These are phyloP conservation scores for Ptychadena robeensis DNA, from an alignment of 2,797 vertebrate genomes.

Conservation along the genomic window DNA sequence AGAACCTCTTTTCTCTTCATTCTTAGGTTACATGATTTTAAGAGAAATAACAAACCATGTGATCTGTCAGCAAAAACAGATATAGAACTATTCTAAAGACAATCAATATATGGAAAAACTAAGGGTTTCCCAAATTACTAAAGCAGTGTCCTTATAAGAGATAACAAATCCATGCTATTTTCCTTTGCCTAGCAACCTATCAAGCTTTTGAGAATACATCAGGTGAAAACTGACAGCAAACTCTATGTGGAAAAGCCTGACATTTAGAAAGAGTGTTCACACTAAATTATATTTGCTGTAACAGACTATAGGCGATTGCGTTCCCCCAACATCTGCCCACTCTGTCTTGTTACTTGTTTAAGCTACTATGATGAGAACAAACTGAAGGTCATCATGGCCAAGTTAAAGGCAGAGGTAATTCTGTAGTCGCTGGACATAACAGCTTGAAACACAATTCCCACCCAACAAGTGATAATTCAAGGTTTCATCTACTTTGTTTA, in stretches of 20 bases:
- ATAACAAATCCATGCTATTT: too few species aligned
- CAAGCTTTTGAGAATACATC: background rate
- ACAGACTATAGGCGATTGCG: background rate
- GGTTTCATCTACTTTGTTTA: background rate
- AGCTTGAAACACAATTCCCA: background rate
- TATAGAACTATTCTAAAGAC: background rate
- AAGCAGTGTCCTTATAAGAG: too few species aligned
- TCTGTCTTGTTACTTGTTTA: background rate
- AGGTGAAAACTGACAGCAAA: background rate
- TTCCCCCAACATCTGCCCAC: background rate
- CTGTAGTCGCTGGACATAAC: background rate
- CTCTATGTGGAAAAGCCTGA: background rate
- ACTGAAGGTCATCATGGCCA: background rate
- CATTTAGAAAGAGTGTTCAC: background rate
- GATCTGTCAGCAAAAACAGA: background rate
- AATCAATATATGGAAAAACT: background rate
- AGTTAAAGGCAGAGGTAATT: background rate
- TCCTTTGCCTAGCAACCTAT: background rate
- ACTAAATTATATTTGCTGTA: background rate
- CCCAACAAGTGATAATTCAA: background rate
- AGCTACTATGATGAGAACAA: background rate
- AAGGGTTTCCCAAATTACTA: background rate
- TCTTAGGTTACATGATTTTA: too few species aligned
- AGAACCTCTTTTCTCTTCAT: too few species aligned
- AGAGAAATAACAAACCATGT: too few species aligned